Evolutionary conservation across 2,113 vertebrate genomes (phyloP).

Genomic region (Cepphus grylle): DNA sequence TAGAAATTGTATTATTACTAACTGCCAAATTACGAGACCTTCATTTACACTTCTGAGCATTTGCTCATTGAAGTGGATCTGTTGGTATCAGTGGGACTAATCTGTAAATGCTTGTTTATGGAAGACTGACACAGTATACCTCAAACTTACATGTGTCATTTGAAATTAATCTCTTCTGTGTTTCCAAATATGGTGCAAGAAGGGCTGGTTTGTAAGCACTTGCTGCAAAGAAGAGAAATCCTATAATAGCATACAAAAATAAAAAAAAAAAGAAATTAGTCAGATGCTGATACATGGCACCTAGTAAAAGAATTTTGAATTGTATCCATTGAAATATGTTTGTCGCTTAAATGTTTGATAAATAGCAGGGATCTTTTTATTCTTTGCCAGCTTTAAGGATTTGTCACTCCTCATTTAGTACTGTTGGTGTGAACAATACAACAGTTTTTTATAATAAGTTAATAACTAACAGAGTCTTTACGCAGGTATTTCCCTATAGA

Average conservation of each 20-base stretch:
- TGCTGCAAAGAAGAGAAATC: not conserved
- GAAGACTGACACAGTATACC: not conserved
- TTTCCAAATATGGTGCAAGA: not conserved
- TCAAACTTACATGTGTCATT: not conserved
- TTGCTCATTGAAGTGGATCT: not conserved
- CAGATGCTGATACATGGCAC: not conserved
- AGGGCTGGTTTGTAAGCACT: not conserved
- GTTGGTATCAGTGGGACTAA: not conserved
- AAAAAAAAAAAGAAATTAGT: not conserved
- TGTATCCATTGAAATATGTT: not conserved
- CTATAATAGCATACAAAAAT: not conserved
- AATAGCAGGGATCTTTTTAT: conserved; percentile 38
- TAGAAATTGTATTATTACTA: not conserved
- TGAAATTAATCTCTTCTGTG: not conserved
- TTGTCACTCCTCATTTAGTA: conserved; percentile 55
- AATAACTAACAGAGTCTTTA: not conserved
- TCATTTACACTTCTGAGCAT: not conserved
- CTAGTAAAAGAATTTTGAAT: not conserved
- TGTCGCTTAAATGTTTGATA: conserved; percentile 11
- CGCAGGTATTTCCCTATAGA: not conserved
- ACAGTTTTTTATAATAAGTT: not conserved
- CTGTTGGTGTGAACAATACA: not conserved
- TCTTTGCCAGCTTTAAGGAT: conserved; percentile 52
- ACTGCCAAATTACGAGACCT: not conserved
- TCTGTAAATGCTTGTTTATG: not conserved